phyloP scores from a whole-genome alignment of 1,140 invertebrate species.

The Drosophila sp. region DNA sequence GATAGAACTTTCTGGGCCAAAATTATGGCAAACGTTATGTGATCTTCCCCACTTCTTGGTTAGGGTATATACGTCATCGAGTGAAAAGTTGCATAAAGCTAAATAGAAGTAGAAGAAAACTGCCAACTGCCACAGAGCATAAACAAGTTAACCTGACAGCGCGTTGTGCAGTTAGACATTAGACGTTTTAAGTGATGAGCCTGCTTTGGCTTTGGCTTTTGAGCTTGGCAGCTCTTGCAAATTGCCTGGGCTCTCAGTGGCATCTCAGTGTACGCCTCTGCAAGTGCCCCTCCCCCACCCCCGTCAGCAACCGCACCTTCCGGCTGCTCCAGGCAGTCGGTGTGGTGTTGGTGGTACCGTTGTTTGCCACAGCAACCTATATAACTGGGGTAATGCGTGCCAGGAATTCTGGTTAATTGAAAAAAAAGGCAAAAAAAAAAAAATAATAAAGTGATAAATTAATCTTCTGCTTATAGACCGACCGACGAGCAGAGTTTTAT shows the following conservation, averaged over 20 bases:
- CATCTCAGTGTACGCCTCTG: constrained; percentile 3
- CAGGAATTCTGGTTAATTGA: constrained; percentile 73
- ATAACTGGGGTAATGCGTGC: constrained; percentile 46
- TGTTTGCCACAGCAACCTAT: constrained; percentile 78
- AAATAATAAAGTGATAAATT: constrained; percentile 29
- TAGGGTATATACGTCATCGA: not conserved
- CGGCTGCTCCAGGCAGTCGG: not conserved
- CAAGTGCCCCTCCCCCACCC: constrained; percentile 13
- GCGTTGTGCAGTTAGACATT: constrained; percentile 69
- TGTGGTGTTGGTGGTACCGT: constrained; percentile 53
- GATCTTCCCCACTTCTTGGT: not conserved
- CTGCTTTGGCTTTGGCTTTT: constrained; percentile 51
- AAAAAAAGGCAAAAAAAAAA: constrained; percentile 47
- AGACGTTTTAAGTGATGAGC: constrained; percentile 75
- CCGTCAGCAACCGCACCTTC: not conserved
- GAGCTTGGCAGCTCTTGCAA: constrained; percentile 62
- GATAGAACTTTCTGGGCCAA: not conserved
- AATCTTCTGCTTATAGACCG: constrained; percentile 13
- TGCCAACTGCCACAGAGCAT: constrained; percentile 53
- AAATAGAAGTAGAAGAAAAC: constrained; percentile 3
- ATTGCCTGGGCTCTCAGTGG: constrained; percentile 51
- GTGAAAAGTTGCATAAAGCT: not conserved
- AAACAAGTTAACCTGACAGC: constrained; percentile 76
- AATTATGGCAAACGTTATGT: not conserved
- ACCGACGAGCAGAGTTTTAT: constrained; percentile 18